A percentile compares a stretch with the other conserved stretches of the same genome.
Evolutionary conservation across 2,888 invertebrate species (phyloP).

Genomic region (Apoderus coryli): DNA sequence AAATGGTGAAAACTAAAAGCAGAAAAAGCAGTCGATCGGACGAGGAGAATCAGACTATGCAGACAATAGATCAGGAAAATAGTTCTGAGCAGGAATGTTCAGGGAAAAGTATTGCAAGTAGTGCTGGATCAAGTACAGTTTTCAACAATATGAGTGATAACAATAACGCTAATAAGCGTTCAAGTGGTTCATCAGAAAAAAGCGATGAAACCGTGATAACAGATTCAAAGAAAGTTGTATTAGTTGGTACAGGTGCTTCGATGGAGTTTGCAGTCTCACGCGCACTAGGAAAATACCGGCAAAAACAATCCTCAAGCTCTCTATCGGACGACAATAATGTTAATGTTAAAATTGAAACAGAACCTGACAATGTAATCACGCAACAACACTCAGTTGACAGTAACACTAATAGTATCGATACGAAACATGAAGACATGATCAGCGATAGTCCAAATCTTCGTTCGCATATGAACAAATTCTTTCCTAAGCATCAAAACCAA

Average conservation of each 20-base stretch:
- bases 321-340: constrained; percentile 27
- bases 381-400: constrained; percentile 28
- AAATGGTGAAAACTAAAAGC: constrained; percentile 32
- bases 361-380: constrained; percentile 12
- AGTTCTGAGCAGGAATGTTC: constrained; percentile 43
- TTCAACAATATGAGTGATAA: constrained; percentile 61
- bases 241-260: constrained; percentile 44
- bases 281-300: constrained; percentile 65
- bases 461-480: constrained; percentile 42
- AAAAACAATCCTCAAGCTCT: constrained; percentile 58
- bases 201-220: constrained; percentile 36
- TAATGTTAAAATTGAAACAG: constrained; percentile 20
- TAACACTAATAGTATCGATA: constrained; percentile 22
- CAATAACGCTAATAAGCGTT: constrained; percentile 43
- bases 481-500: constrained; percentile 57
- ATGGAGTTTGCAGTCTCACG: constrained; percentile 76
- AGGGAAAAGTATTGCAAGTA: constrained; percentile 44
- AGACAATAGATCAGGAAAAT: constrained; percentile 14
- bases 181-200: constrained; percentile 43
- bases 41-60: not conserved
- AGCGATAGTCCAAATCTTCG: constrained; percentile 53
- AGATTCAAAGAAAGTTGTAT: constrained; percentile 35
- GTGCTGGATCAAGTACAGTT: constrained; percentile 42
- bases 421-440: constrained; percentile 36
- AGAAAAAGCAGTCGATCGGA: not conserved